Evolutionary conservation across 2,797 vertebrate genomes (phyloP).

Genomic region (Cryptoprocta ferox): DNA sequence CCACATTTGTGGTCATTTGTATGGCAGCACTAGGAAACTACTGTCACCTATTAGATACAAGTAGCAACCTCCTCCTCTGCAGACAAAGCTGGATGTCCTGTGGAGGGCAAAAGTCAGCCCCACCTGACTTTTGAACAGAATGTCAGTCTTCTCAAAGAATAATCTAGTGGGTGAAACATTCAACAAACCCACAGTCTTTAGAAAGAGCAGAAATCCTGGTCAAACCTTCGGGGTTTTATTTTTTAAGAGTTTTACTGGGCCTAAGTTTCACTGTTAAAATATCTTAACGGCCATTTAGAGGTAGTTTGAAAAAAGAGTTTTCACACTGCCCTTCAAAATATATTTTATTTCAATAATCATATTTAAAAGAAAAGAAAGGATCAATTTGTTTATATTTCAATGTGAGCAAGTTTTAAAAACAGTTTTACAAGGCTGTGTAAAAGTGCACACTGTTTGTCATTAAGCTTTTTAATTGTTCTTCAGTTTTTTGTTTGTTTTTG

Average conservation of each 20-base stretch:
- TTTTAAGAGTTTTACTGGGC: slow-evolving; percentile 2
- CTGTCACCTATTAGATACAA: background rate
- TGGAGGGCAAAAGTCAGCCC: background rate
- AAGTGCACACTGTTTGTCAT: background rate
- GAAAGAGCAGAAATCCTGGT: background rate
- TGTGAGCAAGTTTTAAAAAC: background rate
- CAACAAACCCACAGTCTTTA: background rate
- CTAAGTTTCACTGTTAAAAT: background rate
- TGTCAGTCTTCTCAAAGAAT: background rate
- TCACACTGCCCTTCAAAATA: background rate
- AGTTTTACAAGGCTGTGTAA: background rate
- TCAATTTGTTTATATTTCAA: background rate
- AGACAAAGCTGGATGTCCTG: background rate
- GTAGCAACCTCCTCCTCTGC: background rate
- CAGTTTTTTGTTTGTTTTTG: background rate
- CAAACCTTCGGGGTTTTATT: background rate
- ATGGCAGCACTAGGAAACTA: background rate
- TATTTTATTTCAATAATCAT: background rate
- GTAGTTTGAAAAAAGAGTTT: background rate
- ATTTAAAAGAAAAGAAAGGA: slow-evolving; percentile 22
- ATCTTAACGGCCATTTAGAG: background rate
- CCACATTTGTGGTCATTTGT: background rate
- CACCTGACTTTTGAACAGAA: background rate
- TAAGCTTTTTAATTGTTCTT: background rate
- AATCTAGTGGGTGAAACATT: background rate